Evolutionary conservation across 2,113 vertebrate genomes (phyloP).

Genomic region (Salvelinus fontinalis): DNA sequence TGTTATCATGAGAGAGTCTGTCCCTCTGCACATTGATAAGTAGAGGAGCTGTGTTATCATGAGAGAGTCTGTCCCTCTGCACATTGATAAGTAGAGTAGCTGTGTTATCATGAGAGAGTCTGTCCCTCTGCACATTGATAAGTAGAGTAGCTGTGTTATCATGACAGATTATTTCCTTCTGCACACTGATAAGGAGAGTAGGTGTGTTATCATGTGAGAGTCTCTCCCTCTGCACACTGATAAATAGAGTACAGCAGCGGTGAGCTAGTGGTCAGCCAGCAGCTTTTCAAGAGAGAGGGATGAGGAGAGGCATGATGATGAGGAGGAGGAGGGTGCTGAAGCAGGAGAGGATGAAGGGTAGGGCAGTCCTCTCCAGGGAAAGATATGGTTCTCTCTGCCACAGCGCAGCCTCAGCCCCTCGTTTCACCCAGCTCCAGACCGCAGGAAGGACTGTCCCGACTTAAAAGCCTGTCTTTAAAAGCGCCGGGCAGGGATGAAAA

Average conservation of each 20-base stretch:
- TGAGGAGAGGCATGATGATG: background rate
- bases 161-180: too few species aligned
- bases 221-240: constrained; percentile 10
- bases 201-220: background rate
- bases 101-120: too few species aligned
- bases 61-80: too few species aligned
- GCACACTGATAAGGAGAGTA: too few species aligned
- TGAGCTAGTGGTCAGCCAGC: background rate
- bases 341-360: background rate
- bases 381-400: constrained; percentile 6
- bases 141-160: too few species aligned
- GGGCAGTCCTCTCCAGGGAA: constrained; percentile 9
- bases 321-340: background rate
- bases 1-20: too few species aligned
- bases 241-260: background rate
- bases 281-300: background rate
- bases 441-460: constrained; percentile 46
- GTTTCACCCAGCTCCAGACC: constrained; percentile 28
- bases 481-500: constrained; percentile 61
- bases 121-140: too few species aligned
- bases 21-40: too few species aligned
- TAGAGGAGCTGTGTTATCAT: too few species aligned
- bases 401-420: constrained; percentile 9
- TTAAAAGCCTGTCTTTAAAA: constrained; percentile 70
- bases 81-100: too few species aligned